Base-by-base conservation (phyloP, 2,113 vertebrate genomes). In the Lichenostomus cassidix region DNA sequence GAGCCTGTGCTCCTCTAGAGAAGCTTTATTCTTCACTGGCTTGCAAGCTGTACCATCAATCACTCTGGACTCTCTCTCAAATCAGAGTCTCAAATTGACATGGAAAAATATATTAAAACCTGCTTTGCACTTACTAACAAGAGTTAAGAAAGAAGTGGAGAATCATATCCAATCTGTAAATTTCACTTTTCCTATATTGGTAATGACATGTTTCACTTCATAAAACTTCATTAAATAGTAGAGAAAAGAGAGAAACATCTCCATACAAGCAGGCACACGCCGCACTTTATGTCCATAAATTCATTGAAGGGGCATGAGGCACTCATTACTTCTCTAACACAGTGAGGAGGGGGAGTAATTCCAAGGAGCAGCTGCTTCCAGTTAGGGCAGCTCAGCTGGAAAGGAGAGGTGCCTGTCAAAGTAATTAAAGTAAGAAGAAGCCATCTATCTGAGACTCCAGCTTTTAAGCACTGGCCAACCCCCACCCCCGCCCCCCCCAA, bases 381-480 rank as follows among this genome's bases (percentile, higher is more conserved):
- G 90, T 78, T 64, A 91, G 77, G 68, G 89, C 73, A 95, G 59
- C 75, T 91, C 84, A 94, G 88, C 69, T 93, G 77, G 70, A 89
- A 96, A 90, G 44, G 55, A 92, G 77, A 97, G 46, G 58, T 87
- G 86, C 52, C 76, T 68, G 70, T 92, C 84, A 88, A 90, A 74
- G 22, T 92, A 95, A 94, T 94, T 59, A 80, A 81, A 87, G 70
- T 3, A 5, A 94, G 86, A 39, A 70, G 69, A 94, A 80, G 47
- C 64, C 13, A 21, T 90, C 67, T 90, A 65, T 77, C 47, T 89
- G 17, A 90, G 75, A 86, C 64, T 76, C 23, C 52, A 76, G 59
- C 47, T 96, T 97, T 94, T 84, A 90, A 95, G 46, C 28, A 77
- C n/a, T 60, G 67, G 82, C 81, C 84, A 94, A 74, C 46, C 75